Base-by-base conservation (phyloP, 2,113 vertebrate species). In the Silurus asotus region DNA sequence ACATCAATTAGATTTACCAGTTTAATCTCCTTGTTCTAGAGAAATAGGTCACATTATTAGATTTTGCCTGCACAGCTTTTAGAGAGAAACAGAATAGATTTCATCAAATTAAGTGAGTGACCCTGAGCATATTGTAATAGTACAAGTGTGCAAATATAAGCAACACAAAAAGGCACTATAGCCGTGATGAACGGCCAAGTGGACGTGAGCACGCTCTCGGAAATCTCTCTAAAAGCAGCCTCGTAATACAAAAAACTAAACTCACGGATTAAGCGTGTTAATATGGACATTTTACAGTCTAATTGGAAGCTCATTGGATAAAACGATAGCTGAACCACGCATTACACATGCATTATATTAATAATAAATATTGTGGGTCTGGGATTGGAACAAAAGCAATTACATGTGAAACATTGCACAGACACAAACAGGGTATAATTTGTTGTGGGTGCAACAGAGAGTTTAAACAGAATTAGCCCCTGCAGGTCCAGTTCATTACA, bases 41-140 rank as follows among this genome's bases (percentile, higher is more conserved):
- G 87, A 93, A 88, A 90, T 94, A 94, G 94, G 94, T 94, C 92
- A 94, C 92, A 93, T 94, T 92, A 89, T 90, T 93, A 80, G 23
- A 92, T 92, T 92, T 88, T 92, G 91, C 89, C 89, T 89, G 90
- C 90, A 88, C 90, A 92, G 88, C 91, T 92, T 93, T 88, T 90
- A 89, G 90, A 90, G 83, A 89, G 88, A 93, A 94, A 93, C 91
- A 88, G 89, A 91, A 90, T 89, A 93, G 91, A 93, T 94, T 92
- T 93, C 89, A 94, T 93, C 89, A 94, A 93, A 95, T 93, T 89
- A 91, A 86, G 86, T 87, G 88, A 85, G 88, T 85, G 88, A 75
- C 89, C 83, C 81, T 89, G 86, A 88, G 91, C 84, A 81, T 86
- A 82, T 81, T 89, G 86, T 86, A 83, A 69, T 53, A 77, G 77